Evolutionary conservation across 1,140 invertebrate genomes (phyloP).

Genomic region (Euwallacea fornicatus): DNA sequence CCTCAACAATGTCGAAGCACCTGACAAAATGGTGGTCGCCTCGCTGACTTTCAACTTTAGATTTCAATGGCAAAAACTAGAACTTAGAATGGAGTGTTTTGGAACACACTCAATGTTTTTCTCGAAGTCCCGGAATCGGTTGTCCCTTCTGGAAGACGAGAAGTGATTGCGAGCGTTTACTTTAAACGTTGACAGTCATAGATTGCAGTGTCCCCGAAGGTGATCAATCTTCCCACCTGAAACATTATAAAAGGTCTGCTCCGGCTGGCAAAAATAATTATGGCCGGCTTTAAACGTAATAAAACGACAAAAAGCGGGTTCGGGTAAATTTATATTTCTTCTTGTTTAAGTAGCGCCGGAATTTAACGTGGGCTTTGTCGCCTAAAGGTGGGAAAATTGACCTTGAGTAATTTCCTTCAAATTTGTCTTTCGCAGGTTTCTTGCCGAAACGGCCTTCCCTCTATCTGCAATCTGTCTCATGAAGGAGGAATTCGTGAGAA

Average conservation of each 20-base stretch:
- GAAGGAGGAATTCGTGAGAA: constrained; percentile 4
- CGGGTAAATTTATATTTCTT: constrained; percentile 19
- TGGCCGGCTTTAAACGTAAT: constrained; percentile 30
- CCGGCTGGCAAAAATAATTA: constrained; percentile 27
- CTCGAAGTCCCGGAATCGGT: constrained; percentile 14
- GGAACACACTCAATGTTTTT: neutral
- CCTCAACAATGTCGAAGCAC: too few species aligned
- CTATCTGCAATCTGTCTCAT: neutral
- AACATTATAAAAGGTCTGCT: constrained; percentile 31
- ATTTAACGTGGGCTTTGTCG: constrained; percentile 1
- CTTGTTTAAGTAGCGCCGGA: constrained; percentile 1
- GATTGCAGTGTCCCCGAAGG: constrained; percentile 34
- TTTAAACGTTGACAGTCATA: constrained; percentile 39
- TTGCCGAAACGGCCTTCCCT: too few species aligned
- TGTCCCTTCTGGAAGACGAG: constrained; percentile 34
- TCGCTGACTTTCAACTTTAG: neutral
- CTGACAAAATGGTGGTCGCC: neutral
- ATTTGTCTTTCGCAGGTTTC: too few species aligned
- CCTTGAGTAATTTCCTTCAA: too few species aligned
- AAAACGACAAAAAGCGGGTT: constrained; percentile 27
- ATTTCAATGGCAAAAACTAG: neutral
- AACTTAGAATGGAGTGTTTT: neutral
- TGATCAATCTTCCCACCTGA: constrained; percentile 37
- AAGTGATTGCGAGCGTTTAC: constrained; percentile 39
- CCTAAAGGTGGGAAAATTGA: too few species aligned